Conservation (phyloP, 2,888 invertebrate genomes). For the Arctia plantaginis region DNA sequence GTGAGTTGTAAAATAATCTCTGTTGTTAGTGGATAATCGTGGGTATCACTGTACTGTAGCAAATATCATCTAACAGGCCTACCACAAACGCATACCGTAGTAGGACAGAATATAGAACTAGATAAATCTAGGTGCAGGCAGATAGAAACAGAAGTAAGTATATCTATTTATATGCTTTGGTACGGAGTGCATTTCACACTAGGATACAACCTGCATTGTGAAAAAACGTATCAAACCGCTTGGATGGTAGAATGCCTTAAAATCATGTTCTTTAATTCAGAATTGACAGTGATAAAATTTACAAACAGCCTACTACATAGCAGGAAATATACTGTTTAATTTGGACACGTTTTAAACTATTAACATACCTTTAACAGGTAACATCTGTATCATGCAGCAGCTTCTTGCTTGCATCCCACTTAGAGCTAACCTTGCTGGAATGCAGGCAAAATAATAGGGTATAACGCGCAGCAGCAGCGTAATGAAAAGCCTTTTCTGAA, state of each 20-base stretch:
- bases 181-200: too few relatives aligned
- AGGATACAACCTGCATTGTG: too few relatives aligned
- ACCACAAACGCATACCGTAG: neutral
- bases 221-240: too few relatives aligned
- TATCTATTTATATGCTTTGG: too few relatives aligned
- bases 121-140: neutral
- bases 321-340: neutral
- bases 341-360: neutral
- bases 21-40: neutral
- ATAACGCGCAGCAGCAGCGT: neutral
- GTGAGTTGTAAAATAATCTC: slow-evolving; percentile 66
- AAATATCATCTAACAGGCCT: neutral
- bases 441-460: neutral
- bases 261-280: neutral
- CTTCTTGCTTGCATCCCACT: neutral
- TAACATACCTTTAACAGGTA: neutral
- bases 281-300: neutral
- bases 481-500: neutral
- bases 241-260: too few relatives aligned
- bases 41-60: neutral
- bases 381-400: neutral
- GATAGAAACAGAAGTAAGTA: too few relatives aligned
- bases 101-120: too few relatives aligned
- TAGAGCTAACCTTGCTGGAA: neutral
- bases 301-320: neutral